Conservation (phyloP, 1,140 invertebrate genomes). For the Lordiphosa collinella region DNA sequence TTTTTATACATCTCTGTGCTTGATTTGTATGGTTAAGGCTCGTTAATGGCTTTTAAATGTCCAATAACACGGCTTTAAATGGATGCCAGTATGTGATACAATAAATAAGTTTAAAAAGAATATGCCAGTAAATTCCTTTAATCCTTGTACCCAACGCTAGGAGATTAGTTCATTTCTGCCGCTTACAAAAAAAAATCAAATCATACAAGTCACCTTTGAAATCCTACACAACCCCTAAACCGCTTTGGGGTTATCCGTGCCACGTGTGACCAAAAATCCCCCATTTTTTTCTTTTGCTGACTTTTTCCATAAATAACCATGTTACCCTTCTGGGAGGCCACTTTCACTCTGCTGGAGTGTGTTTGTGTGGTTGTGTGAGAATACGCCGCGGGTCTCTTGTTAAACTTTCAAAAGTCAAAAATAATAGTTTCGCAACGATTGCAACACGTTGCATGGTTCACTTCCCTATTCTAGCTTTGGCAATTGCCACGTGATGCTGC, state of each 20-base stretch:
- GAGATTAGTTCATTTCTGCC: constrained; percentile 1
- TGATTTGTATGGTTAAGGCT: not conserved
- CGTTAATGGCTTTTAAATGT: constrained; percentile 17
- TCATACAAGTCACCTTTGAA: too few relatives aligned
- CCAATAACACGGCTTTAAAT: not conserved
- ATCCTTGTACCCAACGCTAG: not conserved
- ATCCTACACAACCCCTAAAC: not conserved
- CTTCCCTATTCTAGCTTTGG: not conserved
- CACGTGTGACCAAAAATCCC: constrained; percentile 1
- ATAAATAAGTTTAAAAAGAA: not conserved
- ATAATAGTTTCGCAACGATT: constrained; percentile 13
- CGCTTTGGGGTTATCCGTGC: constrained; percentile 4
- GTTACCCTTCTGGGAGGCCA: not conserved
- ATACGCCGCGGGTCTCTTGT: constrained; percentile 7
- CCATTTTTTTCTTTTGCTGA: not conserved
- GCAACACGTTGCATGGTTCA: constrained; percentile 8
- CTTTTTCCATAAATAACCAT: constrained; percentile 1
- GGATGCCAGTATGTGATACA: not conserved
- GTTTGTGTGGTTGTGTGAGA: not conserved
- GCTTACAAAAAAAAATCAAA: not conserved
- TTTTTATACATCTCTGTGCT: not conserved
- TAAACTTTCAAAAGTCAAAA: constrained; percentile 13
- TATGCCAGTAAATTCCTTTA: not conserved
- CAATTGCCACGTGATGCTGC: constrained; percentile 10
- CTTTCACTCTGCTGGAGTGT: not conserved